A percentile compares a stretch with the other conserved stretches of the same genome.
These are phyloP conservation scores for Agrotis segetum DNA, from an alignment of 2,888 invertebrate species.

Conservation along the genomic window DNA sequence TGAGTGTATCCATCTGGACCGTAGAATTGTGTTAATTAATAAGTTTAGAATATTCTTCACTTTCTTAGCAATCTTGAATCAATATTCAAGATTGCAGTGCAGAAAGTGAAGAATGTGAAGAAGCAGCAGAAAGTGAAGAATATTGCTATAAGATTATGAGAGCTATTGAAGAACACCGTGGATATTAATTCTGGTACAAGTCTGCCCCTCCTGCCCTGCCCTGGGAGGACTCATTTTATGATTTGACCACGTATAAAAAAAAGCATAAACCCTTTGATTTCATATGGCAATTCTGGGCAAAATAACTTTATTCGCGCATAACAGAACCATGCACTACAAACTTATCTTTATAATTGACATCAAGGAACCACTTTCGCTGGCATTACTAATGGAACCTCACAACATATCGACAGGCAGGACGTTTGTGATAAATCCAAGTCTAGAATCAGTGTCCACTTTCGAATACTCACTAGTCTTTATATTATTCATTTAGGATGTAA, in stretches of 20 bases:
- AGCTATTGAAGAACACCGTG: no score
- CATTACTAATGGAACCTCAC: constrained; percentile 58
- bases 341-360: constrained; percentile 59
- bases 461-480: constrained; percentile 71
- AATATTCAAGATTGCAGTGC: no score
- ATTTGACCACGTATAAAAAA: no score
- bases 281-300: background rate
- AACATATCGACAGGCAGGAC: constrained; percentile 55
- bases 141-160: no score
- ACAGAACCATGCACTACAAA: constrained; percentile 17
- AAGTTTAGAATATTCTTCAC: no score
- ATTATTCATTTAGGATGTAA: constrained; percentile 74
- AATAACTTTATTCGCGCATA: constrained; percentile 30
- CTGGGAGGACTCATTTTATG: no score
- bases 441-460: constrained; percentile 71
- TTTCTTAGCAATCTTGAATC: no score
- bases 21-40: no score
- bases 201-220: no score
- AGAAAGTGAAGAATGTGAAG: no score
- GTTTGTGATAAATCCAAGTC: constrained; percentile 58
- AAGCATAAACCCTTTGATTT: background rate
- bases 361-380: constrained; percentile 61
- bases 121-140: no score
- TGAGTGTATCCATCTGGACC: background rate
- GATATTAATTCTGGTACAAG: no score